Conservation (phyloP, 2,113 vertebrate species). For the Eolophus roseicapilla region DNA sequence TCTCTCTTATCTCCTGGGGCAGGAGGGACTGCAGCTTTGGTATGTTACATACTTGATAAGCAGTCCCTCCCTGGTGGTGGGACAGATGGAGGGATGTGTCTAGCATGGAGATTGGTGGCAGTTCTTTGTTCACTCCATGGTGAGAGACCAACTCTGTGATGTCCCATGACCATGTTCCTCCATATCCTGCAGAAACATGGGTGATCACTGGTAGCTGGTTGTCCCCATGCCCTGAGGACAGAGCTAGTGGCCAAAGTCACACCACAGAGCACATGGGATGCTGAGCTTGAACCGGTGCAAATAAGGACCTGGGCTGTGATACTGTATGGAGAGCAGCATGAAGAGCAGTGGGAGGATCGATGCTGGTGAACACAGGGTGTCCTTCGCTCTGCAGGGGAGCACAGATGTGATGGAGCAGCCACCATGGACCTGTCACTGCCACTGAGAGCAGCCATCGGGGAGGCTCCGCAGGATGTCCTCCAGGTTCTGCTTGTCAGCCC, state of each 20-base stretch:
- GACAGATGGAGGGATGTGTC: background rate
- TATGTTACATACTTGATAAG: background rate
- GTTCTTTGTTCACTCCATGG: background rate
- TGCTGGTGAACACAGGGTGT: background rate
- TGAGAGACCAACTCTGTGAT: background rate
- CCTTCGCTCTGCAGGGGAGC: background rate
- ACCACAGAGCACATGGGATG: rapidly evolving
- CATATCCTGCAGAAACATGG: background rate
- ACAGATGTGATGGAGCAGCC: background rate
- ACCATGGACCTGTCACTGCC: constrained; percentile 7
- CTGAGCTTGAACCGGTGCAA: background rate
- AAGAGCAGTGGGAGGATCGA: background rate
- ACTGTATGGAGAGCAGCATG: background rate
- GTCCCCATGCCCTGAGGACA: background rate
- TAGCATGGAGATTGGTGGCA: background rate
- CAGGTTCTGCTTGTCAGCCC: constrained; percentile 83
- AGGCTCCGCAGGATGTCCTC: constrained; percentile 85
- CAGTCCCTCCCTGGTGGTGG: background rate
- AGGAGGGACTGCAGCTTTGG: background rate
- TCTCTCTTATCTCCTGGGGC: background rate
- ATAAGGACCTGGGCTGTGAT: background rate
- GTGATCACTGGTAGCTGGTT: background rate
- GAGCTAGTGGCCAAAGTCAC: background rate
- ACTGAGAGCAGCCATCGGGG: constrained; percentile 77
- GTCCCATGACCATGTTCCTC: background rate